Conservation (phyloP, 35 echinoderm and acorn worm genomes). For the Strongylocentrotus purpuratus region DNA sequence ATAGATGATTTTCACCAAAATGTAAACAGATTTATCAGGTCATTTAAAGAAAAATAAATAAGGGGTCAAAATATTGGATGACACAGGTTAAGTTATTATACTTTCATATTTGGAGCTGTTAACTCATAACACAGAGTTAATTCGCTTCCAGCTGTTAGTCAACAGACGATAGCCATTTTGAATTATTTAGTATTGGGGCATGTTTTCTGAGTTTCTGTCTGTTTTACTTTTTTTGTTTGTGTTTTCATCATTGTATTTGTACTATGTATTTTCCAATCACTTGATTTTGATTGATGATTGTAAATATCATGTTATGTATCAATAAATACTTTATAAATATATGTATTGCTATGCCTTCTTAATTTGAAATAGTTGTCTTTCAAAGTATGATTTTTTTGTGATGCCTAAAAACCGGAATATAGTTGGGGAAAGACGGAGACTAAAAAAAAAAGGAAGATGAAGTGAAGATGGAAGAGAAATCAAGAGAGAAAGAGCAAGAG, state of each 20-base stretch:
- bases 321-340: background rate
- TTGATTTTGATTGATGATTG: background rate
- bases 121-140: no score
- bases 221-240: background rate
- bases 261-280: background rate
- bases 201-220: background rate
- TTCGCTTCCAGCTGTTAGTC: no score
- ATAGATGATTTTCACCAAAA: no score
- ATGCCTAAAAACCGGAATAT: background rate
- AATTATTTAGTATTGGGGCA: background rate
- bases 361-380: no score
- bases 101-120: no score
- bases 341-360: background rate
- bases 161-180: no score
- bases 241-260: background rate
- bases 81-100: no score
- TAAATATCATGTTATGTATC: background rate
- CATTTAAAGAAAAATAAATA: no score
- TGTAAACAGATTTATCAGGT: no score
- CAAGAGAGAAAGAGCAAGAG: background rate
- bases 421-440: background rate
- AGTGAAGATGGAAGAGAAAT: background rate
- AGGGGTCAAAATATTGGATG: no score
- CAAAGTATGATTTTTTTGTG: background rate
- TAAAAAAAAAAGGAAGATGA: background rate